Conservation (phyloP, 2,888 invertebrate genomes). For the Andrena dorsata region DNA sequence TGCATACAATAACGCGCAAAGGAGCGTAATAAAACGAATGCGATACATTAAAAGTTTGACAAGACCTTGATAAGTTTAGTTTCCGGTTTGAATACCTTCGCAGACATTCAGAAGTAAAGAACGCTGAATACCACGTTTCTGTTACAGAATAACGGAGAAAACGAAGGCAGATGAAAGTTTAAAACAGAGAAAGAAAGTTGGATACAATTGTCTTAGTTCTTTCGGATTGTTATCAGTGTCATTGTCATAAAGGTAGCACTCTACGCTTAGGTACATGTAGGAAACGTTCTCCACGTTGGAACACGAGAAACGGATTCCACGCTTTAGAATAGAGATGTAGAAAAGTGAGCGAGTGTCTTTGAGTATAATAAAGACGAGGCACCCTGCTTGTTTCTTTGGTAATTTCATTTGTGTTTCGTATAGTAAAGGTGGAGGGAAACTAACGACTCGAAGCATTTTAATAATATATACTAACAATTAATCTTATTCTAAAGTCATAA, state of each 20-base stretch:
- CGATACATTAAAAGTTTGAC: background rate
- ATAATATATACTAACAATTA: slow-evolving; percentile 6
- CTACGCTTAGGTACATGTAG: background rate
- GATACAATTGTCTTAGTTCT: background rate
- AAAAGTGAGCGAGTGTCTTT: slow-evolving; percentile 65
- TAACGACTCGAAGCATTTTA: slow-evolving; percentile 44
- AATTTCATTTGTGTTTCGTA: slow-evolving; percentile 23
- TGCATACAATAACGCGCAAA: background rate
- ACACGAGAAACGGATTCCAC: background rate
- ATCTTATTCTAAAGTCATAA: slow-evolving; percentile 36
- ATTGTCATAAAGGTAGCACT: background rate
- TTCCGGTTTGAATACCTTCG: background rate
- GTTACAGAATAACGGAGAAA: background rate
- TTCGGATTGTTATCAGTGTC: slow-evolving; percentile 10
- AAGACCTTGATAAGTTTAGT: background rate
- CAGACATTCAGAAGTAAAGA: background rate
- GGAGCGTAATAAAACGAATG: background rate
- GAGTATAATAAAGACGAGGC: slow-evolving; percentile 68
- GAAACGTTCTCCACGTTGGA: background rate
- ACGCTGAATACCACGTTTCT: background rate
- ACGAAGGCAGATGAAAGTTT: background rate
- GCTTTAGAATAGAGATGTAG: slow-evolving; percentile 29
- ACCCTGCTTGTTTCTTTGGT: slow-evolving; percentile 61
- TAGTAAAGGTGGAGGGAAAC: slow-evolving; percentile 66
- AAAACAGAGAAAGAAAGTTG: background rate